Conservation (phyloP, 2,113 vertebrate species). For the Bubalus kerabau region DNA sequence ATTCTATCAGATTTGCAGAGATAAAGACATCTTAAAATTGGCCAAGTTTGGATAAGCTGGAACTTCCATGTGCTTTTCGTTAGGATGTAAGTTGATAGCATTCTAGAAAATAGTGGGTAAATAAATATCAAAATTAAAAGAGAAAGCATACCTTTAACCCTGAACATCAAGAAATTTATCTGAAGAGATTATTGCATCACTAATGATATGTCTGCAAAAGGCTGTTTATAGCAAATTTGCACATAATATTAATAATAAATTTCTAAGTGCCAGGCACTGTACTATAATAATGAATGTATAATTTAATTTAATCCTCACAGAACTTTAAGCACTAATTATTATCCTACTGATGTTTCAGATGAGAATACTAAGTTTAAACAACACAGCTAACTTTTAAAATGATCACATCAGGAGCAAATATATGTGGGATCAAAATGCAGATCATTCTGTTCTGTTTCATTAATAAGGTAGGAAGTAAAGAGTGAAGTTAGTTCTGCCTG, state of each 20-base stretch:
- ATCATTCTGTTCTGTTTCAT: neutral
- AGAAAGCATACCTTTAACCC: neutral
- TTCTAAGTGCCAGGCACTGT: neutral
- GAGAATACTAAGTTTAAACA: neutral
- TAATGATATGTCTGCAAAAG: neutral
- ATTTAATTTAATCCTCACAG: neutral
- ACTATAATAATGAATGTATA: neutral
- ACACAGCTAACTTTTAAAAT: neutral
- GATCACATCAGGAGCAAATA: neutral
- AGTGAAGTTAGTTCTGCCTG: neutral
- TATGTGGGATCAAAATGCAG: neutral
- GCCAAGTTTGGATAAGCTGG: neutral
- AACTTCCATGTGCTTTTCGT: neutral
- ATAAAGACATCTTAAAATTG: neutral
- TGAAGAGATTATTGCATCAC: neutral
- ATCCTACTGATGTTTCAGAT: neutral
- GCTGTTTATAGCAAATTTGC: neutral
- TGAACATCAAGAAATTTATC: neutral
- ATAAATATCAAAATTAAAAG: slow-evolving; percentile 3
- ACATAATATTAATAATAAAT: neutral
- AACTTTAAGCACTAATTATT: neutral
- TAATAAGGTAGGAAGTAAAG: neutral
- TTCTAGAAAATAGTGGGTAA: neutral
- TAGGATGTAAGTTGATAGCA: neutral
- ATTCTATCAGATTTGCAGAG: neutral